A percentile compares a stretch with the other conserved stretches of the same genome.
Conservation (phyloP, 2,888 invertebrate species). For the Luperina nickerlii region DNA sequence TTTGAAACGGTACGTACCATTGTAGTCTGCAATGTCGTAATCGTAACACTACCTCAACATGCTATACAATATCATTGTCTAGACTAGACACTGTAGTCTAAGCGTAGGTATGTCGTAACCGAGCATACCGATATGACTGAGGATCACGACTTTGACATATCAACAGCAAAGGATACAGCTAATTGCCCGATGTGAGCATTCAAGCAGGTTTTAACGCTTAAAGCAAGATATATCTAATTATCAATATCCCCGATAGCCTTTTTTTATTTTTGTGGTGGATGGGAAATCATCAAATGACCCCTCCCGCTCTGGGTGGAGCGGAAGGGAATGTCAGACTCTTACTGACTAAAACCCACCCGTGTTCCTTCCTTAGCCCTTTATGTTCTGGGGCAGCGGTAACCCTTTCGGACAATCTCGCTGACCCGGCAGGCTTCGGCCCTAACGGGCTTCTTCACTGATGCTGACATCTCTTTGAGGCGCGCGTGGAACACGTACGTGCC, state of each 20-base stretch:
- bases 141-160: conserved; percentile 44
- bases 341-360: too few species aligned
- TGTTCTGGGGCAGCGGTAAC: too few species aligned
- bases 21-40: conserved; percentile 8
- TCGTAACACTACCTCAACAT: background rate
- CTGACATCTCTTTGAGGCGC: too few species aligned
- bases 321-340: too few species aligned
- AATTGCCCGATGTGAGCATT: conserved; percentile 8
- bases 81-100: conserved; percentile 23
- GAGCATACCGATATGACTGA: conserved; percentile 20
- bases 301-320: too few species aligned
- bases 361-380: too few species aligned
- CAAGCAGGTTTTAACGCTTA: background rate
- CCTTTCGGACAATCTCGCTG: too few species aligned
- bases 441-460: too few species aligned
- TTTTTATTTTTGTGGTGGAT: too few species aligned
- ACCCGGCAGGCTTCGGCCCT: too few species aligned
- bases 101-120: conserved; percentile 18
- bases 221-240: background rate
- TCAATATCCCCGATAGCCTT: background rate
- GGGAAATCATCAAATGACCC: too few species aligned
- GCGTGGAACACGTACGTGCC: too few species aligned
- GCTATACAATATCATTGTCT: conserved; percentile 2
- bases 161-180: conserved; percentile 2
- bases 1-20: background rate